These are phyloP conservation scores for Ligdia adustata DNA, from an alignment of 2,888 invertebrate species.

Conservation along the genomic window DNA sequence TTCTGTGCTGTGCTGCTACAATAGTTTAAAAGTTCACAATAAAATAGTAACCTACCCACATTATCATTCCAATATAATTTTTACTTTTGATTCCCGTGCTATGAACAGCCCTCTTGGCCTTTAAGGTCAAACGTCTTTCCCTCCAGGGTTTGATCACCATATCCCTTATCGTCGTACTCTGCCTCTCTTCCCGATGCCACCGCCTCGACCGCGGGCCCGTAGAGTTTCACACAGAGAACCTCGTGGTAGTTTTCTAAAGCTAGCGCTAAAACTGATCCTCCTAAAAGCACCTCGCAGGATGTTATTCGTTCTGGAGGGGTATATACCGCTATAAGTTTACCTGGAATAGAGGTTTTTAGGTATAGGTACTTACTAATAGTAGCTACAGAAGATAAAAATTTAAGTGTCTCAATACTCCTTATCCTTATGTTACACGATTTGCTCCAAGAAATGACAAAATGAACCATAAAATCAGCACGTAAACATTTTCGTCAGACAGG, in stretches of 20 bases:
- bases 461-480: no score
- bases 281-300: constrained; percentile 90
- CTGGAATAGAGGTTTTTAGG: constrained; percentile 64
- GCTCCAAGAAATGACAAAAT: no score
- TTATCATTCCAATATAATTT: not conserved
- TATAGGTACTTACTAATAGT: no score
- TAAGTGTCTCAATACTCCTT: no score
- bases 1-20: no score
- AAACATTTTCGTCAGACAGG: no score
- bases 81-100: constrained; percentile 32
- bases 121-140: constrained; percentile 82
- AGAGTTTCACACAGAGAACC: constrained; percentile 86
- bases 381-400: no score
- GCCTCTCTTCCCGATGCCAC: constrained; percentile 64
- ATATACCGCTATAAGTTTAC: constrained; percentile 90
- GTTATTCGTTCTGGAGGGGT: constrained; percentile 90
- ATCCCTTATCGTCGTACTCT: constrained; percentile 83
- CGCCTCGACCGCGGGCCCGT: constrained; percentile 64
- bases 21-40: not conserved
- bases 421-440: no score
- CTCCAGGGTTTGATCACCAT: constrained; percentile 58
- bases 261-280: constrained; percentile 88
- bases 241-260: constrained; percentile 87
- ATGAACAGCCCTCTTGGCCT: constrained; percentile 67
- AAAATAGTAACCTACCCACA: constrained; percentile 9